Evolutionary conservation across 2,797 vertebrate genomes (phyloP).

Genomic region (Bucorvus abyssinicus): DNA sequence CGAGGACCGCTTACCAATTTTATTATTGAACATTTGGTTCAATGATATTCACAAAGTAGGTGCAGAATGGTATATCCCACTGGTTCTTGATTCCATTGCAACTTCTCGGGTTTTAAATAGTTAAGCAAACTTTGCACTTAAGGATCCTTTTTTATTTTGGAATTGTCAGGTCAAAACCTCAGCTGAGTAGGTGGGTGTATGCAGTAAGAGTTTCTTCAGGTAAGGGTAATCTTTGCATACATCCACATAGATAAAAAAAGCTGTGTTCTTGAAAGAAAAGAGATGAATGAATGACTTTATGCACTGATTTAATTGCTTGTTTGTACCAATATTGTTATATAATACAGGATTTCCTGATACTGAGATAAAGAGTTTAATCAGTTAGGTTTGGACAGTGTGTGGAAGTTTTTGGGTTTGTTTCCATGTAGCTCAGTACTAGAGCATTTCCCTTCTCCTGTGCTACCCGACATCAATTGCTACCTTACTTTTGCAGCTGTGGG

Average conservation of each 20-base stretch:
- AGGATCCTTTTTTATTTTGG: neutral
- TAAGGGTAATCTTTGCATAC: neutral
- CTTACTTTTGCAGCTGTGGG: neutral
- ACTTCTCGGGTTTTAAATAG: neutral
- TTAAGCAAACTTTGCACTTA: neutral
- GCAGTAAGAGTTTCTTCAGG: neutral
- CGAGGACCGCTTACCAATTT: neutral
- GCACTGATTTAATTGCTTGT: neutral
- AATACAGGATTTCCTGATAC: neutral
- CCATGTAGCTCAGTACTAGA: neutral
- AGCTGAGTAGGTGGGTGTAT: neutral
- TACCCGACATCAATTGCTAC: neutral
- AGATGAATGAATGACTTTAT: neutral
- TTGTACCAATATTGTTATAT: neutral
- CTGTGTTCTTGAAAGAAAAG: neutral
- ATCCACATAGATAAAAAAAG: neutral
- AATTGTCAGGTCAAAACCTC: neutral
- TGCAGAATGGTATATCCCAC: neutral
- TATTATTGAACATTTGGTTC: neutral
- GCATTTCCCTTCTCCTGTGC: neutral
- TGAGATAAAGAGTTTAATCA: neutral
- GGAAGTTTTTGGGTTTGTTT: neutral
- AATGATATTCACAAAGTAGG: neutral
- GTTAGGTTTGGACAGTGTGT: neutral
- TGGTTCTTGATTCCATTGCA: neutral